A percentile compares a stretch with the other conserved stretches of the same genome.
phyloP scores from a whole-genome alignment of 2,888 invertebrate species.

The Drosophila lutescens region DNA sequence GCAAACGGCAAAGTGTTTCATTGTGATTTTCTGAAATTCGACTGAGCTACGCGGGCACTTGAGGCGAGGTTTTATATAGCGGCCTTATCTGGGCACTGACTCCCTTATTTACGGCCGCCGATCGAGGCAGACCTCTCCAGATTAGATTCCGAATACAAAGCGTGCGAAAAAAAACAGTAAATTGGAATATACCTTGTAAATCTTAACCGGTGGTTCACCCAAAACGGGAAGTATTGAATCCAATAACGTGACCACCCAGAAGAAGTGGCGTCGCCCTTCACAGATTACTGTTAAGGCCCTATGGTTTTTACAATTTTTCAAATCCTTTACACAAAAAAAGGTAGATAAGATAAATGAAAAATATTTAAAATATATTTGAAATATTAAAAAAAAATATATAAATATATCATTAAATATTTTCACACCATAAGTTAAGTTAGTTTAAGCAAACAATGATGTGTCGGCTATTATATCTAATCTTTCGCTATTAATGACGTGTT shows the following conservation, averaged over 20 bases:
- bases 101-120: slow-evolving; percentile 47
- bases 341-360: no score
- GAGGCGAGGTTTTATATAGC: slow-evolving; percentile 46
- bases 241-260: neutral
- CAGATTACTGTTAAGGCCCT: neutral
- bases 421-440: no score
- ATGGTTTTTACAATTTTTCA: neutral
- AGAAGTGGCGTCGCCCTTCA: neutral
- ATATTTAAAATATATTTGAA: neutral
- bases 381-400: neutral
- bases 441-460: neutral
- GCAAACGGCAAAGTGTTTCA: slow-evolving; percentile 64
- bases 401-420: neutral
- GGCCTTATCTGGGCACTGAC: neutral
- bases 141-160: slow-evolving; percentile 45
- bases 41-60: slow-evolving; percentile 47
- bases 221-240: slow-evolving; percentile 10
- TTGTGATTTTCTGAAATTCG: slow-evolving; percentile 29
- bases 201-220: slow-evolving; percentile 39
- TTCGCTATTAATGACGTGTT: slow-evolving; percentile 20
- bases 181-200: slow-evolving; percentile 25
- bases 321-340: no score
- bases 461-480: slow-evolving; percentile 9
- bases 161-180: slow-evolving; percentile 1
- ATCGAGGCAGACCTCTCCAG: slow-evolving; percentile 37